A percentile compares a stretch with the other conserved stretches of the same genome.
These are phyloP conservation scores for Augochlora pura DNA, from an alignment of 1,140 invertebrate genomes.

Conservation along the genomic window DNA sequence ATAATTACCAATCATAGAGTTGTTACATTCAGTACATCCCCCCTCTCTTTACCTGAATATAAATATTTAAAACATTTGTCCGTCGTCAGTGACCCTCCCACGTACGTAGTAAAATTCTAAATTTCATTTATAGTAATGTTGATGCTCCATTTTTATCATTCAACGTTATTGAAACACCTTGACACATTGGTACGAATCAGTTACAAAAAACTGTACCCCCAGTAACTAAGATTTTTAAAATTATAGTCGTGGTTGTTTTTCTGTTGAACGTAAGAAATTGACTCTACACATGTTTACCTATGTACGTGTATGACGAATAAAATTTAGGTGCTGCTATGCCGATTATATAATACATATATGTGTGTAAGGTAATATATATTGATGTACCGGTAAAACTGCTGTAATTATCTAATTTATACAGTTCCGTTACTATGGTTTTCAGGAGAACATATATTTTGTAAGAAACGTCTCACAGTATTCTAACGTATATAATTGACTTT, in stretches of 20 bases:
- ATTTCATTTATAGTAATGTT: not conserved
- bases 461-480: slow-evolving; percentile 3
- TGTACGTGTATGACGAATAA: not conserved
- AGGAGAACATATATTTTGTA: not conserved
- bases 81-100: not conserved
- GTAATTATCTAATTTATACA: not conserved
- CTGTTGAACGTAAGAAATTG: not conserved
- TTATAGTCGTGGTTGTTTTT: not conserved
- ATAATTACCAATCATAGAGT: not conserved
- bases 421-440: slow-evolving; percentile 16
- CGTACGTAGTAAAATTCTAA: not conserved
- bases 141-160: not conserved
- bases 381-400: slow-evolving; percentile 1
- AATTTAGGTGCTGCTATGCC: slow-evolving; percentile 17
- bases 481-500: slow-evolving; percentile 46
- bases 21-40: not conserved
- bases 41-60: not conserved
- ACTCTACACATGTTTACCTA: not conserved
- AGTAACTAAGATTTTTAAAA: not conserved
- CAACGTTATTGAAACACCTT: not conserved
- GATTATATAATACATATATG: slow-evolving; percentile 28
- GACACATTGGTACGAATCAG: not conserved
- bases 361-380: slow-evolving; percentile 25
- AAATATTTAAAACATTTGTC: not conserved
- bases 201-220: not conserved